These are phyloP conservation scores for Xyliphius kryptos DNA, from an alignment of 2,113 vertebrate genomes.

Conservation along the genomic window DNA sequence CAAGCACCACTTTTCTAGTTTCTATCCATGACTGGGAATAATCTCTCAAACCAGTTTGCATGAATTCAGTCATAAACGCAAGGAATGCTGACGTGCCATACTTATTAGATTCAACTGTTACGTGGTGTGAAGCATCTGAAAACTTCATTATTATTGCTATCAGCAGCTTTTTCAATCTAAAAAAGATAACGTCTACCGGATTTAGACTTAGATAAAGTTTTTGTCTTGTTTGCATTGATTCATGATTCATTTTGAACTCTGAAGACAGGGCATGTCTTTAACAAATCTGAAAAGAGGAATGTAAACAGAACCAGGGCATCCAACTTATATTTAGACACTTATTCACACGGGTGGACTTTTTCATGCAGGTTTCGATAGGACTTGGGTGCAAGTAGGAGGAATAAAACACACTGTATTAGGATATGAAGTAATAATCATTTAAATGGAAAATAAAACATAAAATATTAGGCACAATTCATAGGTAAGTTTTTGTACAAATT, in stretches of 20 bases:
- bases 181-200: background rate
- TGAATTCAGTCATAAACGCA: background rate
- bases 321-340: background rate
- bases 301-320: background rate
- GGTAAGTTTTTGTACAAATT: too few relatives aligned
- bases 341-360: background rate
- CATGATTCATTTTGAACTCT: background rate
- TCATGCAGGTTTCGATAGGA: background rate
- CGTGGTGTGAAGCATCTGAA: background rate
- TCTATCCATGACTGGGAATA: background rate
- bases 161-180: background rate
- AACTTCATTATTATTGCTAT: background rate
- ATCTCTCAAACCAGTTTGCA: background rate
- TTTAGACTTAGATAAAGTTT: conserved; percentile 1
- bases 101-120: too few relatives aligned
- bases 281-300: background rate
- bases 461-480: too few relatives aligned
- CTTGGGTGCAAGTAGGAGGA: background rate
- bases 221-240: background rate
- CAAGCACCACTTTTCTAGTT: background rate
- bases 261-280: background rate
- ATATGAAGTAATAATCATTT: background rate
- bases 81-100: background rate
- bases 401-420: background rate
- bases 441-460: background rate